phyloP scores from a whole-genome alignment of 2,888 invertebrate species.

The Polydrusus cervinus region DNA sequence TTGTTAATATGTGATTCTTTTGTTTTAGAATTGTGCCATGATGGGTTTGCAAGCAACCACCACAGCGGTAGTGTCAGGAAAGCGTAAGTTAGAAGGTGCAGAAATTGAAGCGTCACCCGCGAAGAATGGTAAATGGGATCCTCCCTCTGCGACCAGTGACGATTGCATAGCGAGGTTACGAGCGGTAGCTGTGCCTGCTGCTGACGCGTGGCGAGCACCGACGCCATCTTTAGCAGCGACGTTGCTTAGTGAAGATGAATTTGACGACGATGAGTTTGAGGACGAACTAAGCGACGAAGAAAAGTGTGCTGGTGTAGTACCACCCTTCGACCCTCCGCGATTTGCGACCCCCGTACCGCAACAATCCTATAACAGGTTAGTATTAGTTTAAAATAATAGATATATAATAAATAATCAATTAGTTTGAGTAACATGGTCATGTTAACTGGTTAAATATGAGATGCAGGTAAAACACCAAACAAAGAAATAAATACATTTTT shows the following conservation, averaged over 20 bases:
- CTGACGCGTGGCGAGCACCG: conserved; percentile 74
- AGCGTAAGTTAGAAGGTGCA: conserved; percentile 77
- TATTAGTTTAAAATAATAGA: conserved; percentile 13
- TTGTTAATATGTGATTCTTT: conserved; percentile 6
- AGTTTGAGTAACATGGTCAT: background rate
- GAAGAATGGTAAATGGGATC: conserved; percentile 75
- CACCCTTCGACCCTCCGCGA: conserved; percentile 51
- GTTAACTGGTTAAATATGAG: background rate
- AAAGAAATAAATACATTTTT: background rate
- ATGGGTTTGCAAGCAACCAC: conserved; percentile 85
- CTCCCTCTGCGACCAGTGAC: conserved; percentile 63
- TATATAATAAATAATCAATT: no score
- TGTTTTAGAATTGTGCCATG: conserved; percentile 78
- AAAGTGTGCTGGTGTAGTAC: conserved; percentile 70
- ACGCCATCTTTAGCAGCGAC: conserved; percentile 70
- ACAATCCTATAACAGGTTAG: conserved; percentile 60
- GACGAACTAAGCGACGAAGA: conserved; percentile 75
- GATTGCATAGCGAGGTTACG: conserved; percentile 80
- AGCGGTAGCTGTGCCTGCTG: conserved; percentile 81
- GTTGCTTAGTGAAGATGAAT: conserved; percentile 69
- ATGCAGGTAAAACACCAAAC: background rate
- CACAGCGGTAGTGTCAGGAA: conserved; percentile 70
- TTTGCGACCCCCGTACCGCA: conserved; percentile 56
- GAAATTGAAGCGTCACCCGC: conserved; percentile 72
- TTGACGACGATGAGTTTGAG: conserved; percentile 78